Evolutionary conservation across 1,140 invertebrate species (phyloP), one percentile per base, ranked within the genome.

Genomic region (Acromyrmex echinatior): DNA sequence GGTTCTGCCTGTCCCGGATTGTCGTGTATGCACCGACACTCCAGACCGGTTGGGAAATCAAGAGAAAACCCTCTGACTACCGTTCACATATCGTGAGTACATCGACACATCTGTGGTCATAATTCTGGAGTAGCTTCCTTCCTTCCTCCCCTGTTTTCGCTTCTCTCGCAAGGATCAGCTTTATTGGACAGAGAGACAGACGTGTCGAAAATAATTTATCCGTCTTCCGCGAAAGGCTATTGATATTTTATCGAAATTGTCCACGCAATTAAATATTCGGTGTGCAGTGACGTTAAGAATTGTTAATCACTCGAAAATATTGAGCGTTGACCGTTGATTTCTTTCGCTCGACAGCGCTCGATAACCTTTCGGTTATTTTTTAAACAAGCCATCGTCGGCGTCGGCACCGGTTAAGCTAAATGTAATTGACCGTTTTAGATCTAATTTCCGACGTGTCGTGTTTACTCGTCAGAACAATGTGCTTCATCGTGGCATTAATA

Each of bases 1-100:
- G 89, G 86, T 93, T 93, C 85, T 86, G 87, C 80, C 88, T 90
- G 82, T 81, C 90, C 91, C 91, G 91, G 91, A 87, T 91, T 73
- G 79, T 86, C 90, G 85, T 51, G 63, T 90, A 81, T 70, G 84
- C 86, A 79, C 86, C 78, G 76, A 91, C 87, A 70, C 78, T 82
- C 28, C 68, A 86, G 77, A 31, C 82, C 88, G 86, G 81, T 77
- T 82, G 79, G 65, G 45, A 87, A 88, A 81, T 68, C 58, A 63
- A 86, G 65, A 28, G 60, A 80, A 63, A 74, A 78, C 39, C 49
- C 70, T 86, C 65, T 35, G 86, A 68, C 51, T 76, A 45, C 63
- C 79, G 35, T 82, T 86, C 85, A 91, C 77, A 92, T 89, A 92
- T 88, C 71, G 88, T 90, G 73, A 91, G 86, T 90, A 87, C 28